These are phyloP conservation scores for Sturnira hondurensis DNA, from an alignment of 2,113 vertebrate species.

Conservation along the genomic window DNA sequence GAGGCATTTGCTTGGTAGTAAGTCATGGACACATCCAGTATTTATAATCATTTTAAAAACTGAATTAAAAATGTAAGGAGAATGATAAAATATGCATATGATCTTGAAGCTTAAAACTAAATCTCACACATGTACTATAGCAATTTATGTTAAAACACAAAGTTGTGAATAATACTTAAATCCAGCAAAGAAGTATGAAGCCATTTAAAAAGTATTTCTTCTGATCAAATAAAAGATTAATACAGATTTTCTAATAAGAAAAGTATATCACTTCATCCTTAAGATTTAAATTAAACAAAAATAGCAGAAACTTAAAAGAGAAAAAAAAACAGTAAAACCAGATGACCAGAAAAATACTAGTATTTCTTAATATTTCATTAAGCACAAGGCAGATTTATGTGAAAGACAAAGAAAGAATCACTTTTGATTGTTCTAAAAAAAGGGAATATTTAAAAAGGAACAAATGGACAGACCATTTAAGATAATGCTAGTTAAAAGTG, in stretches of 20 bases:
- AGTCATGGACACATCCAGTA: slow-evolving; percentile 56
- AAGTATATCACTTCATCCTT: background rate
- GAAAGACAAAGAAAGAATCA: background rate
- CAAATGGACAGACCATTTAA: background rate
- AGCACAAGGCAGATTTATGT: background rate
- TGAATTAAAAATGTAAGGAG: slow-evolving; percentile 54
- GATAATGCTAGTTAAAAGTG: background rate
- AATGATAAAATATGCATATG: slow-evolving; percentile 64
- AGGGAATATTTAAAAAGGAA: background rate
- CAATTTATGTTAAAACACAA: slow-evolving; percentile 48
- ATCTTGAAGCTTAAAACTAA: slow-evolving; percentile 50
- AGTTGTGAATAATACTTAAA: slow-evolving; percentile 27
- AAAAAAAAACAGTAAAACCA: background rate
- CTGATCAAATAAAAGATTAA: slow-evolving; percentile 34
- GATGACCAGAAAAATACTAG: background rate
- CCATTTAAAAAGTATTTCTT: background rate
- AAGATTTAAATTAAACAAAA: slow-evolving; percentile 26
- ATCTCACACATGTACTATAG: slow-evolving; percentile 17
- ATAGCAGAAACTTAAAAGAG: background rate
- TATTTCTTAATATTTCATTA: slow-evolving; percentile 23
- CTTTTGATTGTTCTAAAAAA: background rate
- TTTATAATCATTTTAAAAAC: slow-evolving; percentile 69
- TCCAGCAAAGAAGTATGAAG: slow-evolving; percentile 12
- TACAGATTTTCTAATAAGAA: background rate
- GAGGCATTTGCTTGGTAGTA: slow-evolving; percentile 18